Evolutionary conservation across 1,140 invertebrate genomes (phyloP).

Genomic region (Dreissena rostriformis): DNA sequence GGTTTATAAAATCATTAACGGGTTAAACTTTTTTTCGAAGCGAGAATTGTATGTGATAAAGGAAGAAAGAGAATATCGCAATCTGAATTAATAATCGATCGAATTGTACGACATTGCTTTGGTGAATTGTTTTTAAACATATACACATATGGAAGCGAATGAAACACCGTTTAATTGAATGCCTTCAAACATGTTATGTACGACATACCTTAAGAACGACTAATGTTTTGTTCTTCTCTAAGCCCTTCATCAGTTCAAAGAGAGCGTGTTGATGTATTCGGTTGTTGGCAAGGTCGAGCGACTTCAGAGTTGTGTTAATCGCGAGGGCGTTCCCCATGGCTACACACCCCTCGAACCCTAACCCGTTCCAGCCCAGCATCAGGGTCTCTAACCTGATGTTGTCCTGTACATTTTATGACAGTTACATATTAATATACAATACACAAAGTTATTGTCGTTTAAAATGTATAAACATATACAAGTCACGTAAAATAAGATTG

Average conservation of each 20-base stretch:
- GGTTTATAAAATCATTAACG: too few species aligned
- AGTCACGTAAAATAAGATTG: not conserved
- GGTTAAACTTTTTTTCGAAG: too few species aligned
- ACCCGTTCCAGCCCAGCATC: conserved; percentile 77
- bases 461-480: not conserved
- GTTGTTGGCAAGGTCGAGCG: conserved; percentile 74
- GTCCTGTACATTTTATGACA: conserved; percentile 59
- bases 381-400: conserved; percentile 66
- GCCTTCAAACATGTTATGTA: too few species aligned
- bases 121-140: too few species aligned
- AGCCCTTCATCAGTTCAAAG: conserved; percentile 70
- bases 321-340: conserved; percentile 70
- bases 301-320: conserved; percentile 65
- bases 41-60: too few species aligned
- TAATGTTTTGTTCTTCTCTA: conserved; percentile 72
- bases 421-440: too few species aligned
- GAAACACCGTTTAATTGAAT: too few species aligned
- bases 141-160: too few species aligned
- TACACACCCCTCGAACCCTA: conserved; percentile 75
- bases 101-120: too few species aligned
- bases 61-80: too few species aligned
- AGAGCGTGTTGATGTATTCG: conserved; percentile 73
- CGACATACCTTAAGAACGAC: conserved; percentile 60
- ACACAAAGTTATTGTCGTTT: not conserved
- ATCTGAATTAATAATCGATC: too few species aligned